A percentile compares a stretch with the other conserved stretches of the same genome.
phyloP scores from a whole-genome alignment of 2,113 vertebrate genomes.

The Heteronetta atricapilla region DNA sequence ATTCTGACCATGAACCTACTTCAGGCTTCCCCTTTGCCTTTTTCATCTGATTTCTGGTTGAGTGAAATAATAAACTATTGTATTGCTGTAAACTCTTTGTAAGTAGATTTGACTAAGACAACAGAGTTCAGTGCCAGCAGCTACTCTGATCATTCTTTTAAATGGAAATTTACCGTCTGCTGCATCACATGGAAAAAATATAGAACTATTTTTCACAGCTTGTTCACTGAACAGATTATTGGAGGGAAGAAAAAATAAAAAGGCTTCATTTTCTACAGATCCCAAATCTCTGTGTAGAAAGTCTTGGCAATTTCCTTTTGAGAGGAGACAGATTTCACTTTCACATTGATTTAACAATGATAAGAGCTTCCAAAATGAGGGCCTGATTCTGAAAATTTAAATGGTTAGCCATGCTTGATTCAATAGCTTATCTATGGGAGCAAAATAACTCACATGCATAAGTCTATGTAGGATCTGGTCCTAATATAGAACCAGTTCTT shows the following conservation, averaged over 20 bases:
- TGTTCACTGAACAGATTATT: constrained; percentile 88
- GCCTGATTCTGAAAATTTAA: constrained; percentile 26
- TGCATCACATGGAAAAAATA: constrained; percentile 83
- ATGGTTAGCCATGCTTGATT: background rate
- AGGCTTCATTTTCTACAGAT: constrained; percentile 81
- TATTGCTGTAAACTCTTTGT: constrained; percentile 82
- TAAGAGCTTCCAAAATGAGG: constrained; percentile 74
- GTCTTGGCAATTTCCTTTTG: constrained; percentile 82
- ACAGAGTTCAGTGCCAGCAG: constrained; percentile 80
- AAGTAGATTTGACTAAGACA: constrained; percentile 82
- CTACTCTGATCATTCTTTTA: constrained; percentile 84
- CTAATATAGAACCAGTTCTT: constrained; percentile 79
- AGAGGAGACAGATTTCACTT: constrained; percentile 82
- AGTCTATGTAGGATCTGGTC: constrained; percentile 56
- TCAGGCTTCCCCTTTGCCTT: constrained; percentile 62
- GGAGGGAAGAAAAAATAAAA: constrained; percentile 76
- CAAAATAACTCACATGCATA: constrained; percentile 32
- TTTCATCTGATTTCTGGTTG: constrained; percentile 75
- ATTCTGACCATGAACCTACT: constrained; percentile 70
- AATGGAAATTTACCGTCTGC: constrained; percentile 88
- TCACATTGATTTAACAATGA: constrained; percentile 80
- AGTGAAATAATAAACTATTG: constrained; percentile 81
- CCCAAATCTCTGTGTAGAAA: constrained; percentile 78
- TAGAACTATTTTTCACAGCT: constrained; percentile 88
- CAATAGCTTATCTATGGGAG: constrained; percentile 49